Conservation (phyloP, 1,140 invertebrate genomes). For the Muscidifurax raptorellus region DNA sequence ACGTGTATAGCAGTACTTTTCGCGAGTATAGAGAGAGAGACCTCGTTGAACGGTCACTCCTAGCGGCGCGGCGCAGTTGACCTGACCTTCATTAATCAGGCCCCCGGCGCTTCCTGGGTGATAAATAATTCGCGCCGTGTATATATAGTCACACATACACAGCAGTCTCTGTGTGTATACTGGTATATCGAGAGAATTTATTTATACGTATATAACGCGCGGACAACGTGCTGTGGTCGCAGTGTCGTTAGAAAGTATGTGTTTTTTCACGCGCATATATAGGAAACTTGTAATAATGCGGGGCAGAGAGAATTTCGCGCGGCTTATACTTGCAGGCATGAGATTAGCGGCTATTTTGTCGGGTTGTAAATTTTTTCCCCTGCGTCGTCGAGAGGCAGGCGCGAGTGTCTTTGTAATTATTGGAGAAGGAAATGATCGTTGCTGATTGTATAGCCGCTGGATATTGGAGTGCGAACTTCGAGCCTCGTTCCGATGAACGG, state of each 20-base stretch:
- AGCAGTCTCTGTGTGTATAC: too few relatives aligned
- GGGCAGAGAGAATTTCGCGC: too few relatives aligned
- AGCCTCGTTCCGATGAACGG: not conserved
- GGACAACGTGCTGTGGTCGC: too few relatives aligned
- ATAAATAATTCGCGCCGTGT: constrained; percentile 60
- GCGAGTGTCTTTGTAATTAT: not conserved
- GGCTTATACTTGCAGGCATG: too few relatives aligned
- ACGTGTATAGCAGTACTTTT: not conserved
- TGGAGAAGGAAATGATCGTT: not conserved
- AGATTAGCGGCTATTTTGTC: too few relatives aligned
- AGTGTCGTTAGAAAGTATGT: not conserved
- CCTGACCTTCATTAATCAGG: constrained; percentile 68
- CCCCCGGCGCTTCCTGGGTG: constrained; percentile 62
- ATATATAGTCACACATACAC: not conserved
- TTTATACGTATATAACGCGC: too few relatives aligned
- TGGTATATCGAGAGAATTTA: too few relatives aligned
- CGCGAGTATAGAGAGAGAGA: constrained; percentile 52
- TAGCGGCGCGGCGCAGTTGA: constrained; percentile 11
- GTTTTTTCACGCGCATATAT: not conserved
- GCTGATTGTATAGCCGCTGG: not conserved
- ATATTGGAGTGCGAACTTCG: not conserved
- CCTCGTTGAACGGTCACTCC: constrained; percentile 20
- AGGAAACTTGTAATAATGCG: not conserved
- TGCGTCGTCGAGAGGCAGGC: not conserved
- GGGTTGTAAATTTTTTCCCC: too few relatives aligned